A percentile compares a stretch with the other conserved stretches of the same genome.
These are phyloP conservation scores for Scolanthus callimorphus DNA, from an alignment of 92 coral and sea anemone genomes.

Conservation along the genomic window DNA sequence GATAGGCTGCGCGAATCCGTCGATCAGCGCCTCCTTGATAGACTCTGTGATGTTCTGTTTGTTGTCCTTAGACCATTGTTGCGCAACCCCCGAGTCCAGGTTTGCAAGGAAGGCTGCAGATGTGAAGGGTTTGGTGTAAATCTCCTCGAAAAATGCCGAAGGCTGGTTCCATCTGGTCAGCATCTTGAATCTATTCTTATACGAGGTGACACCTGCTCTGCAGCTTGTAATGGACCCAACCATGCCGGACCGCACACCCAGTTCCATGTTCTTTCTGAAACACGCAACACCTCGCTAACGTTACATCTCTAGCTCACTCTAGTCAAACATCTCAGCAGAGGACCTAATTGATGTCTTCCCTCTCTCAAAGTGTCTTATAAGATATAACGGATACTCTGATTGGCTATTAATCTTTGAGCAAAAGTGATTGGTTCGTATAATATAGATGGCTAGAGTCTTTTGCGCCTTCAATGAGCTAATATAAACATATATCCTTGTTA, in stretches of 20 bases:
- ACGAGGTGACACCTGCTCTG: constrained; percentile 66
- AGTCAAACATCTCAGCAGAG: no score
- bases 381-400: no score
- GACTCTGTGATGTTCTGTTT: constrained; percentile 50
- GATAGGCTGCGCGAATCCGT: constrained; percentile 69
- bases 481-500: no score
- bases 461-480: no score
- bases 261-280: constrained; percentile 63
- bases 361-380: no score
- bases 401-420: no score
- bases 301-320: no score
- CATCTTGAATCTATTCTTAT: constrained; percentile 58
- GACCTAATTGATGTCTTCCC: no score
- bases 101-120: constrained; percentile 20
- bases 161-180: constrained; percentile 48
- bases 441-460: no score
- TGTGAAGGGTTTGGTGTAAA: constrained; percentile 47
- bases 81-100: constrained; percentile 38
- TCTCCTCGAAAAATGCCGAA: constrained; percentile 58
- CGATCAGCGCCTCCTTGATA: constrained; percentile 41
- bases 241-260: constrained; percentile 83
- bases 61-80: constrained; percentile 43
- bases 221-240: constrained; percentile 81
- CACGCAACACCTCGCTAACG: no score
- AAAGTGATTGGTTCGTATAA: no score